Percentiles rank a stretch among this genome's conserved stretches.
Conservation (phyloP, 2,797 vertebrate genomes). For the Clarias fuscus region DNA sequence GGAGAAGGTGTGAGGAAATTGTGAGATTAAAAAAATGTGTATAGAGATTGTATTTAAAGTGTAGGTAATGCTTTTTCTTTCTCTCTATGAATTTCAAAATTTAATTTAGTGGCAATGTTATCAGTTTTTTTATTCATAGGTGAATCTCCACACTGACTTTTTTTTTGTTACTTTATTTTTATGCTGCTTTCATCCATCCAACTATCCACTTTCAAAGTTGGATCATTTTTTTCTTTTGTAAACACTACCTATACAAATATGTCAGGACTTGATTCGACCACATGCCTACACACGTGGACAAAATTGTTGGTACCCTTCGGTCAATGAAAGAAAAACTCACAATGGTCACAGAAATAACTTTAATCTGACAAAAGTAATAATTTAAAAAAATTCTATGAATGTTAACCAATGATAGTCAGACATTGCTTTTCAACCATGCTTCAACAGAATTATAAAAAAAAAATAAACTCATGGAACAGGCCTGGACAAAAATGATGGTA, state of each 20-base stretch:
- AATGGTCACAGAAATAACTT: too few species aligned
- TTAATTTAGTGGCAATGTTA: background rate
- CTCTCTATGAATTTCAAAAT: background rate
- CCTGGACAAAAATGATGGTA: too few species aligned
- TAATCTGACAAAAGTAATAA: too few species aligned
- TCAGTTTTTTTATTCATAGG: background rate
- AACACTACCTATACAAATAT: background rate
- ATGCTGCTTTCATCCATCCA: background rate
- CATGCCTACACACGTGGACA: too few species aligned
- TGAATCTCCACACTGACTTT: background rate
- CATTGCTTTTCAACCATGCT: too few species aligned
- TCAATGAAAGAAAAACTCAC: too few species aligned
- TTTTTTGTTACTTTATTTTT: background rate
- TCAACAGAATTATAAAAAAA: too few species aligned
- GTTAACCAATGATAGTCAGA: too few species aligned
- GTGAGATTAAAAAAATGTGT: background rate
- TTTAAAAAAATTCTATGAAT: too few species aligned
- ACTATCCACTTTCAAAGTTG: background rate
- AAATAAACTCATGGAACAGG: too few species aligned
- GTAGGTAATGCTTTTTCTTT: background rate
- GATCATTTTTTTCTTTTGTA: too few species aligned
- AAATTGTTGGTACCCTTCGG: too few species aligned
- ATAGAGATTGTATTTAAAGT: background rate
- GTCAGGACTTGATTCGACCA: background rate
- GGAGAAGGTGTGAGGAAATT: background rate